Evolutionary conservation across 2,888 invertebrate species (phyloP).

Genomic region (Archaeoteleia sp.): DNA sequence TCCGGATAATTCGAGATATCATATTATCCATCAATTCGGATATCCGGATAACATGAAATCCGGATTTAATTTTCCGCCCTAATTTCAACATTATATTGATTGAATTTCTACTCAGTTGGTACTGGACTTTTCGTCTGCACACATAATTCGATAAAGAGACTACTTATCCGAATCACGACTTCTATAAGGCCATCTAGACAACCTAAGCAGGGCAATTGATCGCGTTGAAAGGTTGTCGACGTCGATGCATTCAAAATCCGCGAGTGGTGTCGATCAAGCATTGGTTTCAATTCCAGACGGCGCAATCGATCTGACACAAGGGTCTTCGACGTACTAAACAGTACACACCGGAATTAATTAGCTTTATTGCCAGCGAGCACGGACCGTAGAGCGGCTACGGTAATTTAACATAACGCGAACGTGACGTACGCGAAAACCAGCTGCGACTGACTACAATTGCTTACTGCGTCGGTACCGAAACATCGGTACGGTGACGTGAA

Average conservation of each 20-base stretch:
- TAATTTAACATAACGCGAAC: constrained; percentile 37
- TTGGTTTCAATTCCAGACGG: constrained; percentile 27
- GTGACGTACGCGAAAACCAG: constrained; percentile 33
- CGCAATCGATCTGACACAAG: constrained; percentile 26
- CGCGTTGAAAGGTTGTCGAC: no score
- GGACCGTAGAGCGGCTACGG: constrained; percentile 10
- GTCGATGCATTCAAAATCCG: not conserved
- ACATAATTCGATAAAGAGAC: no score
- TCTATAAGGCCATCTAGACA: no score
- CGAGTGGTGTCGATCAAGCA: constrained; percentile 13
- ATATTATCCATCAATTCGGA: no score
- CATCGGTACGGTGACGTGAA: constrained; percentile 22
- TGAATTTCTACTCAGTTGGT: no score
- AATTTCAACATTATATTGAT: no score
- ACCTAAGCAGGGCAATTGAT: no score
- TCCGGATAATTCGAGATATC: no score
- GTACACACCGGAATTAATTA: constrained; percentile 33
- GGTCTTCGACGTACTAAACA: constrained; percentile 23
- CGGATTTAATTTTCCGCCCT: no score
- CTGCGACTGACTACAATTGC: constrained; percentile 44
- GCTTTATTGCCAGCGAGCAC: constrained; percentile 32
- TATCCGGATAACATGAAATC: no score
- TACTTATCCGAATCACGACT: no score
- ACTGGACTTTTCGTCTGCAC: no score
- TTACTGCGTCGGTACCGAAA: constrained; percentile 10